These are phyloP conservation scores for Fragum sueziense DNA, from an alignment of 2,888 invertebrate species.

Conservation along the genomic window DNA sequence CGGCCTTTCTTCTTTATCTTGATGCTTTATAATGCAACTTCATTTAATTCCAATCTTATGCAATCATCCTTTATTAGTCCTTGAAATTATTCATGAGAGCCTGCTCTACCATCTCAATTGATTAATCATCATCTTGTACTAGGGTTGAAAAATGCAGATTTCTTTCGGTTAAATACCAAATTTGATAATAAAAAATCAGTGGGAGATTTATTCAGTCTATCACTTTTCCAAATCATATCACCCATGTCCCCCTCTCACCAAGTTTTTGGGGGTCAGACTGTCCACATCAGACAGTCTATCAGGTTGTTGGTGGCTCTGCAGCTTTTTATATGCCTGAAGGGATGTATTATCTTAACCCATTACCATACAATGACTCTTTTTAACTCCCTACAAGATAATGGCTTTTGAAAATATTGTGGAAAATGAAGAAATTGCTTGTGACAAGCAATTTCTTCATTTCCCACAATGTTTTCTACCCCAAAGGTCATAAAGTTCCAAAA, in stretches of 20 bases:
- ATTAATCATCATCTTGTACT: neutral
- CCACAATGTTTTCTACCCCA: neutral
- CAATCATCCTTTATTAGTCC: neutral
- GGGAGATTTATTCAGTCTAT: neutral
- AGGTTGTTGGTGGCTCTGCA: neutral
- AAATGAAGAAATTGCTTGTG: neutral
- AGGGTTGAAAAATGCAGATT: neutral
- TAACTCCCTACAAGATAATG: too few relatives aligned
- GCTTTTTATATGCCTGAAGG: neutral
- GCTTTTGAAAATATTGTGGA: neutral
- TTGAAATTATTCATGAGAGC: conserved; percentile 7
- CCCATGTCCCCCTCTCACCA: too few relatives aligned
- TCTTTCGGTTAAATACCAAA: neutral
- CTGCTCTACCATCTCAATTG: neutral
- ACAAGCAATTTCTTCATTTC: neutral
- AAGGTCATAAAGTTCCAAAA: too few relatives aligned
- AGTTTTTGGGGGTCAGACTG: too few relatives aligned
- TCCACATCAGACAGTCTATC: too few relatives aligned
- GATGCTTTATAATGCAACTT: too few relatives aligned
- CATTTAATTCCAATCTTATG: too few relatives aligned
- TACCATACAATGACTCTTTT: too few relatives aligned
- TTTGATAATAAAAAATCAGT: neutral
- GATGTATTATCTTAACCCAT: too few relatives aligned
- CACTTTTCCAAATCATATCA: neutral
- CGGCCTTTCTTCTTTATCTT: too few relatives aligned